phyloP scores from a whole-genome alignment of 2,113 vertebrate species.

The Lanius ludovicianus region DNA sequence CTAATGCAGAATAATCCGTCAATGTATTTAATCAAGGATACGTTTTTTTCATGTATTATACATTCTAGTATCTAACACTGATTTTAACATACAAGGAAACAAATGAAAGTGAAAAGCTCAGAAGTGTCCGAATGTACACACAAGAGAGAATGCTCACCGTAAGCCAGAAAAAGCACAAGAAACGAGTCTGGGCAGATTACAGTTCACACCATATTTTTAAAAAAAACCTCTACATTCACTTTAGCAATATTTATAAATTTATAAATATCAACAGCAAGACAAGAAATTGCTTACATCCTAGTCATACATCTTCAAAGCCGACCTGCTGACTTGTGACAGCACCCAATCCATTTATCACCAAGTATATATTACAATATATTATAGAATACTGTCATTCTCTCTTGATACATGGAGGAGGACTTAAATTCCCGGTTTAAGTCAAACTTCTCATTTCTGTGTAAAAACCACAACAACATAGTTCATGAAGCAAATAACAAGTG shows the following conservation, averaged over 20 bases:
- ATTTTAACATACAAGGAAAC: conserved; percentile 69
- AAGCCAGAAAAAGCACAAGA: conserved; percentile 7
- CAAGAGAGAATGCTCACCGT: background rate
- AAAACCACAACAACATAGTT: conserved; percentile 21
- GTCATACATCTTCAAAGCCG: conserved; percentile 35
- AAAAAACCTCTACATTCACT: conserved; percentile 18
- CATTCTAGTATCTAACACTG: conserved; percentile 68
- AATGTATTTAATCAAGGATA: conserved; percentile 76
- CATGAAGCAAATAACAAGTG: conserved; percentile 35
- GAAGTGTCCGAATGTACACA: background rate
- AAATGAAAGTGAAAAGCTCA: conserved; percentile 48
- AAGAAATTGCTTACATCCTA: conserved; percentile 42
- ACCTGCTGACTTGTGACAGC: conserved; percentile 54
- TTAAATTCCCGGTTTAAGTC: conserved; percentile 45
- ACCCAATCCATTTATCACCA: conserved; percentile 57
- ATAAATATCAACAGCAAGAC: conserved; percentile 28
- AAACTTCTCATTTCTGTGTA: conserved; percentile 40
- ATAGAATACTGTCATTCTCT: conserved; percentile 40
- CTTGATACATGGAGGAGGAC: conserved; percentile 34
- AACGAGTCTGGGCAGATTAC: background rate
- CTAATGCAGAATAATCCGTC: conserved; percentile 80
- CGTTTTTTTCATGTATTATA: conserved; percentile 69
- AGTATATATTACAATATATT: conserved; percentile 54
- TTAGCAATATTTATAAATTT: conserved; percentile 52
- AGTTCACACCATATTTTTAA: conserved; percentile 28